Evolutionary conservation across 1,140 invertebrate species (phyloP).

Genomic region (Drosophila nigromelanica): DNA sequence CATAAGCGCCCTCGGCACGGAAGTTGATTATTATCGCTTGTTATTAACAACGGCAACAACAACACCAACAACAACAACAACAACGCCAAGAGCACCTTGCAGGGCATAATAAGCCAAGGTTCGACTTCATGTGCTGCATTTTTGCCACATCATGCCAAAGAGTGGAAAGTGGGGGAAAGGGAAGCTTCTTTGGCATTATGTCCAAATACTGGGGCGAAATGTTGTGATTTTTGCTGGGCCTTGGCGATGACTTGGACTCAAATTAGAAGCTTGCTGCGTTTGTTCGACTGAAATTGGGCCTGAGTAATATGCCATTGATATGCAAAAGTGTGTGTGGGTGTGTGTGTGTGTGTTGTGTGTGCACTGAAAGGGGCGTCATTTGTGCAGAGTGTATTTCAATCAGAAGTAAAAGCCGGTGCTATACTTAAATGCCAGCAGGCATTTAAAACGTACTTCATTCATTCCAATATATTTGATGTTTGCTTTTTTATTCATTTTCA

Average conservation of each 20-base stretch:
- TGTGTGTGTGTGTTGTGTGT: constrained; percentile 8
- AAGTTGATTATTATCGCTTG: constrained; percentile 83
- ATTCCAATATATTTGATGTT: no score
- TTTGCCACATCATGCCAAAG: constrained; percentile 34
- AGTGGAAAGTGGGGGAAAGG: background rate
- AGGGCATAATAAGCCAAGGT: constrained; percentile 40
- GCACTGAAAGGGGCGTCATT: constrained; percentile 3
- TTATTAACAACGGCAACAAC: constrained; percentile 79
- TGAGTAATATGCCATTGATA: constrained; percentile 54
- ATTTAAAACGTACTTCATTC: background rate
- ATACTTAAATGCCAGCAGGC: background rate
- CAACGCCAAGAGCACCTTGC: background rate
- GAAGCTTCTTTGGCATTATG: constrained; percentile 54
- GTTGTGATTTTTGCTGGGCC: constrained; percentile 29
- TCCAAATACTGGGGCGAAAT: constrained; percentile 43
- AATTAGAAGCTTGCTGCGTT: constrained; percentile 10
- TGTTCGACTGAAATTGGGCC: constrained; percentile 46
- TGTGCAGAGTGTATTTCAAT: background rate
- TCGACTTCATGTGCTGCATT: constrained; percentile 21
- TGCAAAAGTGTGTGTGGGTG: constrained; percentile 16
- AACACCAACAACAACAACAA: constrained; percentile 19
- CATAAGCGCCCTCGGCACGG: constrained; percentile 63
- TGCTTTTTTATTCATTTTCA: no score
- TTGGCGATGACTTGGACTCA: background rate
- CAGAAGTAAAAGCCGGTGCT: background rate